These are phyloP conservation scores for Aurelia sp. DNA, from an alignment of 30 jellyfish, hydroid and myxozoan genomes.

Conservation along the genomic window DNA sequence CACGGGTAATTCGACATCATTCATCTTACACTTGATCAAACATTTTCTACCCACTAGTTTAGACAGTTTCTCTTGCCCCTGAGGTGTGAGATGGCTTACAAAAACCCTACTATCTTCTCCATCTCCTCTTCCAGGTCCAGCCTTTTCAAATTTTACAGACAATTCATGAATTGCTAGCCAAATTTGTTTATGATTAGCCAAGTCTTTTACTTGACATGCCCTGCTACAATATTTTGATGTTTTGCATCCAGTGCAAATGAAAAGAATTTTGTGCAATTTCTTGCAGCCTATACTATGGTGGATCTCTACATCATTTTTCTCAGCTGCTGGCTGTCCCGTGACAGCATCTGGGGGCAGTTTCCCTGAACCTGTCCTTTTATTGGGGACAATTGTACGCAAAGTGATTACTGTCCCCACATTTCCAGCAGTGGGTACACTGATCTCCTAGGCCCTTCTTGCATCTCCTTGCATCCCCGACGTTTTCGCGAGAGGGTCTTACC, in stretches of 20 bases:
- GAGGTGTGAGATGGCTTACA: no score
- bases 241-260: conserved; percentile 32
- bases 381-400: not conserved
- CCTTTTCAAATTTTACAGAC: conserved; percentile 11
- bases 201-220: conserved; percentile 29
- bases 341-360: conserved; percentile 36
- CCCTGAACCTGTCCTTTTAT: no score
- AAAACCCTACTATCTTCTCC: conserved; percentile 15
- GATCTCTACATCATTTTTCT: conserved; percentile 8
- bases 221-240: conserved; percentile 19
- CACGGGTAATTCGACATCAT: no score
- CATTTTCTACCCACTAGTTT: no score
- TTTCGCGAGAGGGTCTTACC: not conserved
- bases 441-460: not conserved
- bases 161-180: conserved; percentile 22
- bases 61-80: no score
- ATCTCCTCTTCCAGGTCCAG: no score
- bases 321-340: conserved; percentile 46
- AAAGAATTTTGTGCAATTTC: conserved; percentile 10
- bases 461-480: conserved; percentile 1
- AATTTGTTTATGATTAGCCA: conserved; percentile 17
- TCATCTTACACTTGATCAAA: no score
- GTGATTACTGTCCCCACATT: not conserved
- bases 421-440: not conserved
- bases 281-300: conserved; percentile 33